Evolutionary conservation across 2,113 vertebrate species (phyloP), one percentile per base, ranked within the genome.

Genomic region (Bubo bubo): DNA sequence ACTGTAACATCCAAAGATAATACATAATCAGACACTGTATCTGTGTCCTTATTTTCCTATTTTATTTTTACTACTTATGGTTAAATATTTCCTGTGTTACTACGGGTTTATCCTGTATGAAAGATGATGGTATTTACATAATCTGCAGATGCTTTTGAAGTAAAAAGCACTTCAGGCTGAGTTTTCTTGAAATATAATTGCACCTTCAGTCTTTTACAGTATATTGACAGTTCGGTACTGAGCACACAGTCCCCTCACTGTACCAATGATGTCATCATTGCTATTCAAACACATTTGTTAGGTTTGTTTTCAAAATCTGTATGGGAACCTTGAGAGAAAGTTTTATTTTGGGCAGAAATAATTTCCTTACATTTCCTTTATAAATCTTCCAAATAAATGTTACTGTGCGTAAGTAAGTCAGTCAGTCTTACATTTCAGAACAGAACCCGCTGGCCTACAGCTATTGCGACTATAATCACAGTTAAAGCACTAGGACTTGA

Each of bases 301-400:
- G 49, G 68, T 79, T 95, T 21, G 13, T 96, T 97, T 95, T 87
- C 71, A 95, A 94, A 93, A 95, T 68, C 55, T 86, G 20, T 41
- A 53, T 35, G 43, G 74, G 47, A 96, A 93, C 86, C 90, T 90
- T 81, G 71, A 96, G 49, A 96, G 62, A 87, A 91, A 76, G 18
- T 53, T 91, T 50, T 79, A 18, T 81, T 92, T 92, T 32, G 8
- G 28, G 76, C 62, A 96, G 74, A 96, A 82, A 84, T 63, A 80
- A 77, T 75, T 82, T 95, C 74, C 88, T 93, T 79, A 77, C 12
- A 75, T 41, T 83, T 79, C 53, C 56, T 37, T 85, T 21, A 19
- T 43, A 94, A 73, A 89, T 95, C 66, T 91, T 87, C 70, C 90
- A 91, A 91, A 93, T 76, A 88, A 92, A 28, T 3, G 10, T 43